Evolutionary conservation across 2,888 invertebrate species (phyloP), one percentile per base, ranked within the genome.

Genomic region (Phania funesta): DNA sequence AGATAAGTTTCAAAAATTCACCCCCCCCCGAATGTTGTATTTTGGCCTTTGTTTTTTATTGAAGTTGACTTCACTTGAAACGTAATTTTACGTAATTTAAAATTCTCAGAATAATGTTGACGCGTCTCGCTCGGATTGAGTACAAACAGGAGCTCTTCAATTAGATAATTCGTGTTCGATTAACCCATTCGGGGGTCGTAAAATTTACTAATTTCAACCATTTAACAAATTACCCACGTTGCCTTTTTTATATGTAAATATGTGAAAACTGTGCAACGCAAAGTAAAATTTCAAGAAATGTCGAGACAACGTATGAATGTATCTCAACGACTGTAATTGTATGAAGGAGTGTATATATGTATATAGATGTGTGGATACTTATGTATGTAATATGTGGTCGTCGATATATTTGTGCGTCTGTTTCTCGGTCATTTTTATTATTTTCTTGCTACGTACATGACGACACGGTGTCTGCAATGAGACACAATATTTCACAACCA

Each of bases 391-490:
- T 4, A 29, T n/a, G n/a, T n/a, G n/a, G n/a, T n/a, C n/a, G n/a
- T n/a, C n/a, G n/a, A 7, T 29, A 29, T 4, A 29, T 29, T 29
- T 26, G 52, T 60, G 9, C 35, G n/a, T 29, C 24, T 41, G 20
- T 26, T 32, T 52, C 54, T 67, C 60, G 50, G 56, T 71, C 67
- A 67, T 20, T 29, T 52, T 46, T 16, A 29, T 35, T 74, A 22
- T 54, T 35, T 60, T 18, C 46, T 24, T 56, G 56, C 50, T 44
- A 52, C 16, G 18, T 56, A 22, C 29, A 60, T 11, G 73, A 46
- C 73, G 79, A 67, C 79, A 73, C 46, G 73, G 67, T 74, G 79
- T 79, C 73, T 79, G 67, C 73, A 60, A 54, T 48, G 60, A 79
- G 67, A 74, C 62, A 79, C 13, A 50, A 65, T 50, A 46, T 62